These are phyloP conservation scores for Yponomeuta plumbellus DNA, from an alignment of 2,888 invertebrate genomes.

Conservation along the genomic window DNA sequence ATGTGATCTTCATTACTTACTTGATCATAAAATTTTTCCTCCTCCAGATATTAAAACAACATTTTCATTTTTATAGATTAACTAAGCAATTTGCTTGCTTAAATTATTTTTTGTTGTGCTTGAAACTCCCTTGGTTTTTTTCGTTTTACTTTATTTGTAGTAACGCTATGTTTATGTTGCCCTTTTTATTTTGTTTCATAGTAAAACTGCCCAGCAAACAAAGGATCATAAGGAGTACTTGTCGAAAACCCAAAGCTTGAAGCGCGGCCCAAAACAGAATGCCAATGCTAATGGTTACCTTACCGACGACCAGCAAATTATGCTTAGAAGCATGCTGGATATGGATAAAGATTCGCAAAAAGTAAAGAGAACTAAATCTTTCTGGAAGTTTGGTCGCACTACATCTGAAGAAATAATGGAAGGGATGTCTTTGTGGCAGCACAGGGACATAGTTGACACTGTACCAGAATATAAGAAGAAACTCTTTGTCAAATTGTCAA, in stretches of 20 bases:
- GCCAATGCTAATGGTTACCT: slow-evolving; percentile 64
- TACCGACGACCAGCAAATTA: slow-evolving; percentile 74
- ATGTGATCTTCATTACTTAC: no score
- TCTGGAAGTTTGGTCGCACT: slow-evolving; percentile 88
- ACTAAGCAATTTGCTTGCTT: slow-evolving; percentile 17
- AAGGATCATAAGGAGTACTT: slow-evolving; percentile 59
- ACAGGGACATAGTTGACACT: slow-evolving; percentile 87
- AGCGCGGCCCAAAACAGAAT: slow-evolving; percentile 54
- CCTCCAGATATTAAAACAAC: no score
- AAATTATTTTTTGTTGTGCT: slow-evolving; percentile 22
- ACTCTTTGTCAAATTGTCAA: slow-evolving; percentile 63
- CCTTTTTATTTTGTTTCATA: slow-evolving; percentile 41
- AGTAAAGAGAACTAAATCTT: slow-evolving; percentile 89
- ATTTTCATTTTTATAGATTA: no score
- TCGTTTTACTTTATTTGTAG: slow-evolving; percentile 28
- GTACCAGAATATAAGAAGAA: slow-evolving; percentile 73
- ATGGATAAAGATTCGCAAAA: slow-evolving; percentile 79
- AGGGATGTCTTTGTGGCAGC: slow-evolving; percentile 92
- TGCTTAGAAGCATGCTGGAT: slow-evolving; percentile 67
- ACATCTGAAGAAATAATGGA: slow-evolving; percentile 86
- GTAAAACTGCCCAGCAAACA: slow-evolving; percentile 61
- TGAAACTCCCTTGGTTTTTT: slow-evolving; percentile 33
- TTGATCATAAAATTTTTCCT: no score
- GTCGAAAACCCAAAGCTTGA: slow-evolving; percentile 69
- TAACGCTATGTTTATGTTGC: slow-evolving; percentile 27